phyloP scores from a whole-genome alignment of 2,888 invertebrate species.

The Cecidostiba fungosa region DNA sequence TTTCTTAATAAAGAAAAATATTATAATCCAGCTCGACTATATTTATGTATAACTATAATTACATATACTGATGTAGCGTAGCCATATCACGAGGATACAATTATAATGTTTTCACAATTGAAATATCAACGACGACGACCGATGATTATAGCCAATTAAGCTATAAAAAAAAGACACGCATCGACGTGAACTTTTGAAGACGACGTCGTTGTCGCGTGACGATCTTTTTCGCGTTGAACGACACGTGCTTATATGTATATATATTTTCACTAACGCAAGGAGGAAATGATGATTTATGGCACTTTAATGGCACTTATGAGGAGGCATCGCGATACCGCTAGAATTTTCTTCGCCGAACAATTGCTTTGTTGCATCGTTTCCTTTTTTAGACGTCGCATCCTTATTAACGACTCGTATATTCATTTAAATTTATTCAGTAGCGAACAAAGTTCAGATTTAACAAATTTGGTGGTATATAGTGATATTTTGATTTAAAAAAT shows the following conservation, averaged over 20 bases:
- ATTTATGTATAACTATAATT: background rate
- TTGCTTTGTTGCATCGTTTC: slow-evolving; percentile 14
- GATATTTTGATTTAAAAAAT: no score
- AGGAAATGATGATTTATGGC: slow-evolving; percentile 61
- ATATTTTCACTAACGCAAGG: slow-evolving; percentile 31
- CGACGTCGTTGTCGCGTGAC: slow-evolving; percentile 37
- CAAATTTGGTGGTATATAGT: no score
- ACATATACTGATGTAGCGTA: background rate
- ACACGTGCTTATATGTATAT: slow-evolving; percentile 38
- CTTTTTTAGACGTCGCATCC: background rate
- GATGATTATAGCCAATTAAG: slow-evolving; percentile 43
- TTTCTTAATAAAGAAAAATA: background rate
- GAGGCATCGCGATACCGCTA: slow-evolving; percentile 24
- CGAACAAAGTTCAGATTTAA: background rate
- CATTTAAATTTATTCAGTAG: background rate
- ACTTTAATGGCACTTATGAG: slow-evolving; percentile 49
- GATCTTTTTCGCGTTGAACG: slow-evolving; percentile 4
- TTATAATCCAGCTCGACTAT: background rate
- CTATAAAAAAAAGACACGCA: slow-evolving; percentile 23
- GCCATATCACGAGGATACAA: background rate
- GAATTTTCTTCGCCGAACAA: slow-evolving; percentile 48
- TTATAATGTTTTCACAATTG: slow-evolving; percentile 38
- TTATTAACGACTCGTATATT: background rate
- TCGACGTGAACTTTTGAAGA: slow-evolving; percentile 15
- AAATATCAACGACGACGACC: slow-evolving; percentile 31